phyloP scores from a whole-genome alignment of 2,113 vertebrate species.

The Carassius auratus region DNA sequence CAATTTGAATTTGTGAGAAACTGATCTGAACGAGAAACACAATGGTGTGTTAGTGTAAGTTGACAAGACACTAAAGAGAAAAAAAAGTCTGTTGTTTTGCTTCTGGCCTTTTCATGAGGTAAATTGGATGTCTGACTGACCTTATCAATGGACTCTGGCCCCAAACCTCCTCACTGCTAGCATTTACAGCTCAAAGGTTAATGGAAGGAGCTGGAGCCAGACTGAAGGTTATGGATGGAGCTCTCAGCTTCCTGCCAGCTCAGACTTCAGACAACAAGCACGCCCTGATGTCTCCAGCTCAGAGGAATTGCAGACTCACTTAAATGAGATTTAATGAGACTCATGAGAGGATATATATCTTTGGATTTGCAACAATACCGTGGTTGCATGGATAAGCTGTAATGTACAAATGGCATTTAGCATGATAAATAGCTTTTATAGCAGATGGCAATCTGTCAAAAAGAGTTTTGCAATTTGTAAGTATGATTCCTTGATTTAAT shows the following conservation, averaged over 20 bases:
- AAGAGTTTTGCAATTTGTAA: not conserved
- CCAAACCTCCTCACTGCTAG: slow-evolving; percentile 60
- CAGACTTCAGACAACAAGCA: slow-evolving; percentile 8
- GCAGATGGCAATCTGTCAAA: not conserved
- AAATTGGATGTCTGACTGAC: slow-evolving; percentile 65
- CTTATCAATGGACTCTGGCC: slow-evolving; percentile 68
- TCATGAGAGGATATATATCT: not conserved
- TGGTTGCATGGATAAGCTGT: not conserved
- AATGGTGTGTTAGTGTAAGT: not conserved
- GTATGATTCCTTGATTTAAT: no score
- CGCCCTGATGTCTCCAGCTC: not conserved
- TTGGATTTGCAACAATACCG: not conserved
- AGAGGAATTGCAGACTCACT: not conserved
- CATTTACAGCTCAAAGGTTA: slow-evolving; percentile 78
- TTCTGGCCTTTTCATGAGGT: slow-evolving; percentile 60
- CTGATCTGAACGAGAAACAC: not conserved
- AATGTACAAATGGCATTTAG: not conserved
- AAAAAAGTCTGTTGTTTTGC: slow-evolving; percentile 19
- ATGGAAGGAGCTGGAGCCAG: slow-evolving; percentile 58
- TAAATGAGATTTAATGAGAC: not conserved
- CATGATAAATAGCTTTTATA: not conserved
- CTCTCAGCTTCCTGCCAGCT: not conserved
- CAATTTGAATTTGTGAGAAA: not conserved
- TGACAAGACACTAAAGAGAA: slow-evolving; percentile 17
- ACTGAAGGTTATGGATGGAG: slow-evolving; percentile 70